Base-by-base conservation (phyloP, 2,797 vertebrate species). In the Botia kubotai region DNA sequence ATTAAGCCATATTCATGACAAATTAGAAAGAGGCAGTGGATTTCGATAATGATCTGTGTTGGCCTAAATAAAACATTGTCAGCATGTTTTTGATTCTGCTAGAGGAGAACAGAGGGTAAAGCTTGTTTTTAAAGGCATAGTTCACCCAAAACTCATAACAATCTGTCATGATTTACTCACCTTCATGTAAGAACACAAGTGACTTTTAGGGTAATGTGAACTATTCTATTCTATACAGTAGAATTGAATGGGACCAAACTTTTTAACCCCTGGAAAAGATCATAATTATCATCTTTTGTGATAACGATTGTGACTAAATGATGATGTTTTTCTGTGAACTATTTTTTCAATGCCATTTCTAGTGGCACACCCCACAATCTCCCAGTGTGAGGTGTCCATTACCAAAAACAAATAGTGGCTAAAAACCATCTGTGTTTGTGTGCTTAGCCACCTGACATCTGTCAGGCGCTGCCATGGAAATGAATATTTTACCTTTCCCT, bases 1-100 rank as follows among this genome's bases (percentile, higher is more conserved):
- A 93, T 94, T 92, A 93, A 89, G 90, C 80, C 87, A 82, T 93
- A 91, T 92, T 91, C 90, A 86, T 92, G 62, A 83, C 88, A 90
- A 89, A 91, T 94, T 93, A 92, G 87, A 80, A 87, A 46, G 81
- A 84, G 90, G 86, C 81, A 83, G 87, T 74, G 3, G 84, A 86
- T 87, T 87, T 58, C 82, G 86, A 84, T 87, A 91, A 91, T 89
- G 87, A 91, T 90, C 86, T 72, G 80, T 84, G 33, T 79, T 87
- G 91, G 89, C 90, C 91, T 90, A 17, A 93, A 91, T 91, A 89
- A 91, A 90, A 82, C 87, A 76, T 67, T n/a, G 82, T 73, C 82
- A 89, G 88, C 89, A 83, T 86, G 87, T 88, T 88, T 90, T 84
- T 89, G 88, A 85, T 82, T 87, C 72, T 90, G 87, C 86, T 88